Percentiles rank a stretch among this genome's conserved stretches.
phyloP scores from a whole-genome alignment of 2,888 invertebrate genomes.

The Julus scandinavius region DNA sequence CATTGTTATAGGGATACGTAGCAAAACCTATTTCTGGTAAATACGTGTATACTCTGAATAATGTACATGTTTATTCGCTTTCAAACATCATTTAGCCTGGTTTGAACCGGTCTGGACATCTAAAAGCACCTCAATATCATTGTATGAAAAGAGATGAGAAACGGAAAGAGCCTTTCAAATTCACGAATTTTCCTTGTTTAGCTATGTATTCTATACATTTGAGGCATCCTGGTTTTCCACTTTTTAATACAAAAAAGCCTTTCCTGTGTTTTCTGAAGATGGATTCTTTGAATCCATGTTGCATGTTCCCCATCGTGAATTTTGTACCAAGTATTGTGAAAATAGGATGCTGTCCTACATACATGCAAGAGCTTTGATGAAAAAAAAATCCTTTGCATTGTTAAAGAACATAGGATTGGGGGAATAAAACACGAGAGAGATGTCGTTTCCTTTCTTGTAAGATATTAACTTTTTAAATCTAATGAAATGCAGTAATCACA shows the following conservation, averaged over 20 bases:
- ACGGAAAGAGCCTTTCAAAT: too few relatives aligned
- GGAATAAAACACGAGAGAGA: background rate
- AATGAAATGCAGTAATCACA: conserved; percentile 11
- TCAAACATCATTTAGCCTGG: too few relatives aligned
- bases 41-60: too few relatives aligned
- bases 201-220: background rate
- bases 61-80: too few relatives aligned
- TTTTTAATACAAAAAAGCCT: background rate
- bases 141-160: too few relatives aligned
- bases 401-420: background rate
- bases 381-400: background rate
- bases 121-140: too few relatives aligned
- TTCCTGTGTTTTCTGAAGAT: background rate
- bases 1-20: too few relatives aligned
- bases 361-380: background rate
- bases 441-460: background rate
- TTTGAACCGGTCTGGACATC: too few relatives aligned
- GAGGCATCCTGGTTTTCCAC: background rate
- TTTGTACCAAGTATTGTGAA: background rate
- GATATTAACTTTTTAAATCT: conserved; percentile 2
- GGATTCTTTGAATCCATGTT: background rate
- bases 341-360: background rate
- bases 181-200: too few relatives aligned
- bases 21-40: too few relatives aligned
- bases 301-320: background rate